These are phyloP conservation scores for Protonemura montana DNA, from an alignment of 2,888 invertebrate genomes.

Conservation along the genomic window DNA sequence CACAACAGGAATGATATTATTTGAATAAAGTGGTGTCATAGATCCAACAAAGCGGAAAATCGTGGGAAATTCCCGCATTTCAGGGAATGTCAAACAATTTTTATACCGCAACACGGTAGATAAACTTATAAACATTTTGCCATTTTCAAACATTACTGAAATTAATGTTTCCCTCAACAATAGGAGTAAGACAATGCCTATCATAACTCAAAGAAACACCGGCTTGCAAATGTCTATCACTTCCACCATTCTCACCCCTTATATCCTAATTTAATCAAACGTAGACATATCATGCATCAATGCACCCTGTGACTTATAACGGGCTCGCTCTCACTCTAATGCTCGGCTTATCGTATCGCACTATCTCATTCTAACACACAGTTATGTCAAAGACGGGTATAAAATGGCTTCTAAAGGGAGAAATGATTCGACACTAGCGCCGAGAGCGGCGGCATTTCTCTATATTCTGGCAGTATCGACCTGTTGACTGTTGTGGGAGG, in stretches of 20 bases:
- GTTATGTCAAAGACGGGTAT: constrained; percentile 12
- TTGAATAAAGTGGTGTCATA: not conserved
- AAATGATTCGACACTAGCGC: not conserved
- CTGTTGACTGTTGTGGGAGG: not conserved
- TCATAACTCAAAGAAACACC: constrained; percentile 12
- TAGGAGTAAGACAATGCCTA: not conserved
- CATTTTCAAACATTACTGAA: not conserved
- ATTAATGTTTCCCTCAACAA: constrained; percentile 7
- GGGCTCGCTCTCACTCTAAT: not conserved
- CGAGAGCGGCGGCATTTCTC: constrained; percentile 7
- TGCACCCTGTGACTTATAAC: constrained; percentile 12
- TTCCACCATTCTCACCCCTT: not conserved
- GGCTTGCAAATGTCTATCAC: constrained; percentile 5
- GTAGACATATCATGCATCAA: constrained; percentile 12
- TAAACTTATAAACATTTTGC: not conserved
- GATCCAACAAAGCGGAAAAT: constrained; percentile 4
- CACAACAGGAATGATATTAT: not conserved
- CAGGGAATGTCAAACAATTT: not conserved
- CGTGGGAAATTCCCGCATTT: not conserved
- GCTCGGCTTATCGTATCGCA: not conserved
- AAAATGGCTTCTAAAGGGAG: constrained; percentile 5
- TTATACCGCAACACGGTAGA: not conserved
- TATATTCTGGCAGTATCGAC: not conserved
- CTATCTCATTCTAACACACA: constrained; percentile 7
- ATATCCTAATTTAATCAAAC: constrained; percentile 12